These are phyloP conservation scores for Tenthredo livida DNA, from an alignment of 2,888 invertebrate genomes.

Conservation along the genomic window DNA sequence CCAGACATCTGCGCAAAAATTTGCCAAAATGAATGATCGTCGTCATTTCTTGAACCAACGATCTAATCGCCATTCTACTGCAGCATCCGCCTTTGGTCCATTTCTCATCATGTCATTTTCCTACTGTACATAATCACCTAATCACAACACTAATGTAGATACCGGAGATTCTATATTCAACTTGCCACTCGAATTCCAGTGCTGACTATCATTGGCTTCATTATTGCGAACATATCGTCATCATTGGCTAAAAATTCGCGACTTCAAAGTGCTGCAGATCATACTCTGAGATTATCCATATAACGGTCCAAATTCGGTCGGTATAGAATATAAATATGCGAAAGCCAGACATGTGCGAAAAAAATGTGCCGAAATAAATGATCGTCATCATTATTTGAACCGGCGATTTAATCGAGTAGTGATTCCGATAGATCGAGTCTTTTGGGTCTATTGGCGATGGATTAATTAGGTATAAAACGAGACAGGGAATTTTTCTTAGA, in stretches of 20 bases:
- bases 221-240: not conserved
- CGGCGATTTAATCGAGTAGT: not conserved
- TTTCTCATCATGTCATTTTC: not conserved
- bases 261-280: not conserved
- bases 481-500: not conserved
- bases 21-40: not conserved
- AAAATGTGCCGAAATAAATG: not conserved
- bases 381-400: not conserved
- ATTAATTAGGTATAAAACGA: too few relatives aligned
- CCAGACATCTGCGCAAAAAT: not conserved
- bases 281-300: not conserved
- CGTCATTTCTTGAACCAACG: not conserved
- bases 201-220: too few relatives aligned
- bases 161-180: not conserved
- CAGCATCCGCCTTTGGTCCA: not conserved
- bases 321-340: too few relatives aligned
- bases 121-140: not conserved
- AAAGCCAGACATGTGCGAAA: not conserved
- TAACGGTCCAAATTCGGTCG: not conserved
- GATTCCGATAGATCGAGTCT: too few relatives aligned
- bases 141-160: not conserved
- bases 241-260: not conserved
- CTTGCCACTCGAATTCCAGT: not conserved
- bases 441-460: too few relatives aligned
- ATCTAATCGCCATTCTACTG: not conserved